A percentile compares a stretch with the other conserved stretches of the same genome.
phyloP scores from a whole-genome alignment of 2,797 vertebrate genomes.

The Tangara arthus region DNA sequence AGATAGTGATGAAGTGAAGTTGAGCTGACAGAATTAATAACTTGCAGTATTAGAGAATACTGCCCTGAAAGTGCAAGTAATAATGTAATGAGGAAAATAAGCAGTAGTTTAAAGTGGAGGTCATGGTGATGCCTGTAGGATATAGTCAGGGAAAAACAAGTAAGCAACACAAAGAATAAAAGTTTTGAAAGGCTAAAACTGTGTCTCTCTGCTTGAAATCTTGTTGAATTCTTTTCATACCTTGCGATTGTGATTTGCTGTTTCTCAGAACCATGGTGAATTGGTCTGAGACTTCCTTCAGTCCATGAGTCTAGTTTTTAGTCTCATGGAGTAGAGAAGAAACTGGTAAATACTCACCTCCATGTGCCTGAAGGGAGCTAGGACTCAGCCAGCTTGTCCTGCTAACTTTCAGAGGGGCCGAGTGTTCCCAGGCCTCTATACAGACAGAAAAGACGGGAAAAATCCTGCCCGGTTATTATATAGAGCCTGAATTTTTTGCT shows the following conservation, averaged over 20 bases:
- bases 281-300: background rate
- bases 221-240: background rate
- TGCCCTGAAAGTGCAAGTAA: background rate
- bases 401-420: background rate
- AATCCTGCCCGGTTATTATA: background rate
- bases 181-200: background rate
- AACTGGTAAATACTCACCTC: background rate
- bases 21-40: background rate
- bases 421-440: background rate
- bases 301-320: background rate
- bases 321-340: background rate
- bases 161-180: background rate
- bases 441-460: background rate
- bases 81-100: background rate
- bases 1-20: background rate
- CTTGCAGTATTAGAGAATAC: background rate
- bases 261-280: background rate
- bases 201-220: background rate
- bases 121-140: background rate
- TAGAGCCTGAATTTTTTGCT: background rate
- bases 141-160: background rate
- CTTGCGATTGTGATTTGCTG: background rate
- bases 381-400: background rate
- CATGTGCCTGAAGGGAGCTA: background rate
- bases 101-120: background rate